A percentile compares a stretch with the other conserved stretches of the same genome.
Evolutionary conservation across 1,140 invertebrate genomes (phyloP).

Genomic region (Drosophila hydei): DNA sequence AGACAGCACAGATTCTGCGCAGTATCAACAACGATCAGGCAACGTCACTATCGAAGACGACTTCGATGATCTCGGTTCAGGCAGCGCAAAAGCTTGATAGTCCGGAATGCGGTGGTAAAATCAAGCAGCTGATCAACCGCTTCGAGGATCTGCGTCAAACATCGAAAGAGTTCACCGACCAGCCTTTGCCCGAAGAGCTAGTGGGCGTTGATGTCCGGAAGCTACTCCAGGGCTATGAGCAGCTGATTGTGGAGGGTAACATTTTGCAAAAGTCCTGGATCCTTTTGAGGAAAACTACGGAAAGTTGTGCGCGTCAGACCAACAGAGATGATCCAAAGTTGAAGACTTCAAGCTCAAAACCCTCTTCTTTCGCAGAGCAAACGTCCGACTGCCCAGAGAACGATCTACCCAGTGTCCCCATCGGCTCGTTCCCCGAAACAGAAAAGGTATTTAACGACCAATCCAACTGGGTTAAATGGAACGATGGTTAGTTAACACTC

Average conservation of each 20-base stretch:
- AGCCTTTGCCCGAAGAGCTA: slow-evolving; percentile 58
- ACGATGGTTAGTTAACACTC: not conserved
- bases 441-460: not conserved
- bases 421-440: not conserved
- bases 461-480: not conserved
- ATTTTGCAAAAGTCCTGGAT: slow-evolving; percentile 59
- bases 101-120: slow-evolving; percentile 24
- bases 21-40: slow-evolving; percentile 39
- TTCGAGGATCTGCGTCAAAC: slow-evolving; percentile 65
- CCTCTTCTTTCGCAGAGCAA: slow-evolving; percentile 38
- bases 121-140: slow-evolving; percentile 56
- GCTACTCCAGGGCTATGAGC: slow-evolving; percentile 58
- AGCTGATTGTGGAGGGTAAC: slow-evolving; percentile 55
- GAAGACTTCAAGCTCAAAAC: slow-evolving; percentile 15
- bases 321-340: slow-evolving; percentile 16
- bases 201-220: slow-evolving; percentile 58
- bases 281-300: slow-evolving; percentile 53
- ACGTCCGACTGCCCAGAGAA: not conserved
- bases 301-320: slow-evolving; percentile 47
- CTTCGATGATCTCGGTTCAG: not conserved
- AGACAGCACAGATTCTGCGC: slow-evolving; percentile 58
- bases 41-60: not conserved
- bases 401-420: not conserved
- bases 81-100: not conserved
- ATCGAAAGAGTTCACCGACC: slow-evolving; percentile 50